Percentiles rank a stretch among this genome's conserved stretches.
phyloP scores from a whole-genome alignment of 2,797 vertebrate species.

The Gadopsis marmoratus region DNA sequence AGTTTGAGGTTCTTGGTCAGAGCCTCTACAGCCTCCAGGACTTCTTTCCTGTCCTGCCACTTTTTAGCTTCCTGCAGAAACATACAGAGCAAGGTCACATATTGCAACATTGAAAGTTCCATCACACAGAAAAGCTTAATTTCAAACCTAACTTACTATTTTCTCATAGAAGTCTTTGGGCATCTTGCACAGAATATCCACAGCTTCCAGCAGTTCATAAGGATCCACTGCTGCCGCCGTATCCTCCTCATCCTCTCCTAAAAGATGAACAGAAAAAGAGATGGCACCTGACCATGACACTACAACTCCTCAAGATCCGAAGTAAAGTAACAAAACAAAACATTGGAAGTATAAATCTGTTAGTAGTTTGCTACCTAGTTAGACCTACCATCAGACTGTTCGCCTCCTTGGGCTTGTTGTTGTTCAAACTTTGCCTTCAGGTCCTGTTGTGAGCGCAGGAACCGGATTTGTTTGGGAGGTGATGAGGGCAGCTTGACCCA shows the following conservation, averaged over 20 bases:
- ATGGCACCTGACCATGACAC: not conserved
- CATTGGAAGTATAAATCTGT: not conserved
- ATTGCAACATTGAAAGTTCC: not conserved
- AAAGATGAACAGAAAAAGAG: not conserved
- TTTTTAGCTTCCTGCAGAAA: slow-evolving; percentile 95
- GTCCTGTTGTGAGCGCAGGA: slow-evolving; percentile 96
- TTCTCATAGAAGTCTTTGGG: slow-evolving; percentile 99
- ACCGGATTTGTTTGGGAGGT: slow-evolving; percentile 92
- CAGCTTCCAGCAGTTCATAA: slow-evolving; percentile 95
- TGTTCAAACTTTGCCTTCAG: slow-evolving; percentile 96
- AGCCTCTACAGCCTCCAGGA: slow-evolving; percentile 91
- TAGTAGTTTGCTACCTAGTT: no score
- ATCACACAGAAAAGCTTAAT: not conserved
- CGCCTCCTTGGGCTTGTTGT: slow-evolving; percentile 90
- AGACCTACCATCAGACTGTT: slow-evolving; percentile 89
- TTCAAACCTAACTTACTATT: slow-evolving; percentile 87
- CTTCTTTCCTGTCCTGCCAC: slow-evolving; percentile 99
- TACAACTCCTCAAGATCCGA: not conserved
- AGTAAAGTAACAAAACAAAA: not conserved
- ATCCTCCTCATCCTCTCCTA: slow-evolving; percentile 90
- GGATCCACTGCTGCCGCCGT: slow-evolving; percentile 89
- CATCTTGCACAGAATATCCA: slow-evolving; percentile 96
- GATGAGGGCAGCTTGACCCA: slow-evolving; percentile 93
- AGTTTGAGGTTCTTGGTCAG: slow-evolving; percentile 95
- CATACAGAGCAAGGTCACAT: slow-evolving; percentile 1